Base-by-base conservation (phyloP, 2,113 vertebrate species). In the Channa argus region DNA sequence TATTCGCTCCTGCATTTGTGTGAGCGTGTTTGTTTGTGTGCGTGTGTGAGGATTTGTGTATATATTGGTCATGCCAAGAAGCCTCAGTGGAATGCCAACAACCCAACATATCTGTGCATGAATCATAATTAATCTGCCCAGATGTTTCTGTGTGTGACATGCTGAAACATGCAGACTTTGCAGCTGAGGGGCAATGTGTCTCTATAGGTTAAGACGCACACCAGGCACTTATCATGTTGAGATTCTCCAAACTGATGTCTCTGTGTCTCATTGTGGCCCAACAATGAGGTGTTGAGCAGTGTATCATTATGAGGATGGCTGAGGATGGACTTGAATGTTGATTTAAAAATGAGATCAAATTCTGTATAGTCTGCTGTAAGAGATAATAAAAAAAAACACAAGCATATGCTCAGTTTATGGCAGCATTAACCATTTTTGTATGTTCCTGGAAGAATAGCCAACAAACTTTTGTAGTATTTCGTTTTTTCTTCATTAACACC, bases 21-120 rank as follows among this genome's bases (percentile, higher is more conserved):
- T 15, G 9, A 54, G 11, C 24, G 24, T 24, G 24, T 24, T 24
- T 63, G 36, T 71, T 34, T 36, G 51, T 63, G 5, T 59, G 55
- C 38, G 12, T 38, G 41, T 37, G 41, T 11, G 68, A 11, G 33
- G 10, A 41, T 54, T 53, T 60, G 33, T 34, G 64, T 70, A 71
- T 77, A 77, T 50, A 76, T 59, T 79, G 39, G 62, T 68, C 41
- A 47, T 58, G 47, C 81, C 50, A 66, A 63, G 41, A 46, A 70
- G 52, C 54, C 59, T 63, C 54, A 12, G 49, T 13, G 44, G 71
- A 69, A 71, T 71, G 33, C 50, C 53, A 67, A 44, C 43, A 45
- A 56, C 36, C 36, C 34, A 55, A 68, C 68, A 77, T 68, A 63
- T 37, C 6, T 50, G 49, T n/a, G 60, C 33, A 66, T 54, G 47